Percentiles rank a stretch among this genome's conserved stretches.
phyloP scores from a whole-genome alignment of 2,113 vertebrate genomes.

The Oxyura jamaicensis region DNA sequence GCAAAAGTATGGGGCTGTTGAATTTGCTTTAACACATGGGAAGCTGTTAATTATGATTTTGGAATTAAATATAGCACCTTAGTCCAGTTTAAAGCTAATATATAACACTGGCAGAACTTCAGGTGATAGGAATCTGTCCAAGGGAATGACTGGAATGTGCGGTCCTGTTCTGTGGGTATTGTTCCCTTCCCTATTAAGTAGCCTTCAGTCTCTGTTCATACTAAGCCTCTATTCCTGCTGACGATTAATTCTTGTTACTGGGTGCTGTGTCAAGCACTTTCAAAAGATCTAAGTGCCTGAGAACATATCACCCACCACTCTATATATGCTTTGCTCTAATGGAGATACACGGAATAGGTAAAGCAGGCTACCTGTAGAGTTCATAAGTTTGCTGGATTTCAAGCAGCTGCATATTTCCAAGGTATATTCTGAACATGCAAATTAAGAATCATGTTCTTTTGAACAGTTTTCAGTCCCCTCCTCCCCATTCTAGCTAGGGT shows the following conservation, averaged over 20 bases:
- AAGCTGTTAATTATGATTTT: background rate
- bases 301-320: background rate
- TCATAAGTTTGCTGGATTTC: background rate
- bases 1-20: background rate
- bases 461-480: background rate
- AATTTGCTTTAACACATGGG: background rate
- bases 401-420: background rate
- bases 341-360: background rate
- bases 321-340: accelerated
- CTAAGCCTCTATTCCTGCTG: background rate
- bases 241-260: background rate
- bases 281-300: background rate
- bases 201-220: background rate
- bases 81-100: background rate
- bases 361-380: background rate
- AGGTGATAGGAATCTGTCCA: background rate
- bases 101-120: background rate
- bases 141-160: background rate
- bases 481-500: background rate
- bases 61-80: background rate
- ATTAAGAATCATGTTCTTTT: background rate
- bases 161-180: background rate
- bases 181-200: background rate
- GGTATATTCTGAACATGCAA: background rate
- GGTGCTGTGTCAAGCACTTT: background rate